These are phyloP conservation scores for Branchinecta lynchi DNA, from an alignment of 1,140 invertebrate species.

Conservation along the genomic window DNA sequence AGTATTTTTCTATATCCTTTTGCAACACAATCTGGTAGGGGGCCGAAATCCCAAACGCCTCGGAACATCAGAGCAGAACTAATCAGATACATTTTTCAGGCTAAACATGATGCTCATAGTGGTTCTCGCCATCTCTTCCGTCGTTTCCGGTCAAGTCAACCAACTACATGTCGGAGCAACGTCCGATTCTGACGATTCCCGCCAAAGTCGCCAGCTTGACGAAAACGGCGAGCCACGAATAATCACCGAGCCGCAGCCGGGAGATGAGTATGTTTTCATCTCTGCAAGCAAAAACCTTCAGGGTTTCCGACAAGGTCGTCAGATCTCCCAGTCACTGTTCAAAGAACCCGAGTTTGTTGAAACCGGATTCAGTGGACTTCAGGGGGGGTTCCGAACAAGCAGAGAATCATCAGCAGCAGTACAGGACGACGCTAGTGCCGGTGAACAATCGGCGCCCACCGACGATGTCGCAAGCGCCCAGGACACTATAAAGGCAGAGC, in stretches of 20 bases:
- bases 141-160: not conserved
- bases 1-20: too few relatives aligned
- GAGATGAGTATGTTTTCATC: constrained; percentile 20
- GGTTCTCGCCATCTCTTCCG: not conserved
- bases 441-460: not conserved
- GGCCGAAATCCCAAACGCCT: too few relatives aligned
- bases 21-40: too few relatives aligned
- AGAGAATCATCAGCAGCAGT: too few relatives aligned
- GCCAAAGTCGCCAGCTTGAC: not conserved
- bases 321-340: not conserved
- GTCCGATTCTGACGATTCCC: not conserved
- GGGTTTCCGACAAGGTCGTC: not conserved
- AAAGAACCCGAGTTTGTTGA: not conserved
- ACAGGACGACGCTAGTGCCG: not conserved
- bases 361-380: not conserved
- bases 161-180: not conserved
- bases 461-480: not conserved
- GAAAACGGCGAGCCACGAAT: constrained; percentile 16
- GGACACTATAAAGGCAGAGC: not conserved
- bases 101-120: not conserved
- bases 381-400: too few relatives aligned
- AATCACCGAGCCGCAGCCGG: constrained; percentile 19
- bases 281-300: constrained; percentile 3
- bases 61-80: too few relatives aligned
- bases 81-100: not conserved